Base-by-base conservation (phyloP, 2,888 invertebrate genomes). In the Blastobasis lacticolella region DNA sequence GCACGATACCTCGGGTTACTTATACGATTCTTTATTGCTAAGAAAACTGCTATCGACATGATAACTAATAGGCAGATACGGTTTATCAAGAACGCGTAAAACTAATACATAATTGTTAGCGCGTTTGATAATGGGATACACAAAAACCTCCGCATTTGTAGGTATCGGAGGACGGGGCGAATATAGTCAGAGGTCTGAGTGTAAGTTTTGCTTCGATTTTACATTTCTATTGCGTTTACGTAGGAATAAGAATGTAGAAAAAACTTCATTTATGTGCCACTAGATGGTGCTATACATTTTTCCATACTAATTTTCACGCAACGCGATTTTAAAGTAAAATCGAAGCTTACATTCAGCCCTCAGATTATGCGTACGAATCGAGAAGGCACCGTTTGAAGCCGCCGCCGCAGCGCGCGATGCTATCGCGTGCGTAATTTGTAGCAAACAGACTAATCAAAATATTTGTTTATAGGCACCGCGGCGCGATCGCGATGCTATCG, bases 361-460 rank as follows among this genome's bases (percentile, higher is more conserved):
- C 23, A 23, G 23, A 23, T 23, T 23, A 23, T 23, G 23, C 23
- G 23, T 23, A 23, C 23, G 23, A 23, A 59, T 62, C 59, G 57
- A 59, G 56, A 59, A 58, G 61, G 52, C 48, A 50, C 45, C 50
- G 58, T 50, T 46, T 38, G 46, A 45, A 45, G 43, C 40, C 44
- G 53, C 57, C 58, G 54, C 52, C 57, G 54, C 55, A n/a, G 54
- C 38, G 50, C 51, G 42, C 57, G 80, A 81, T 80, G 57, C 51
- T 82, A 81, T 82, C 79, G 48, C 48, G 57, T 57, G 72, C 79
- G 71, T 81, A 74, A 82, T 82, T 82, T 82, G 78, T 81, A 71
- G 73, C 69, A 57, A 68, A 66, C 60, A 58, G 63, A 68, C 69
- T 69, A 77, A 81, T 82, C 80, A 81, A 80, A 83, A 81, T 78